Evolutionary conservation across 2,113 vertebrate genomes (phyloP).

Genomic region (Girardinichthys multiradiatus): DNA sequence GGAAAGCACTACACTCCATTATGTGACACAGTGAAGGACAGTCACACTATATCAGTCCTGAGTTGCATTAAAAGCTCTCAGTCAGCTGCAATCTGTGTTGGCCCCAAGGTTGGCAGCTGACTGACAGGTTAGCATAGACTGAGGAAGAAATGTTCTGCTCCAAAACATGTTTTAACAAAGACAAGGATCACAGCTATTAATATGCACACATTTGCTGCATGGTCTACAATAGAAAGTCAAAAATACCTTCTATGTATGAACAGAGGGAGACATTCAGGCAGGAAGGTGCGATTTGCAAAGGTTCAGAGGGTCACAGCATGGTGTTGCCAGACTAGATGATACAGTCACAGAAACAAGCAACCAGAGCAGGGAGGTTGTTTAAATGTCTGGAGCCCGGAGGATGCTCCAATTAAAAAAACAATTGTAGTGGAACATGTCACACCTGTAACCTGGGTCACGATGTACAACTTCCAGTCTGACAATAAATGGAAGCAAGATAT

Average conservation of each 20-base stretch:
- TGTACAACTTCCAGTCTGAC: neutral
- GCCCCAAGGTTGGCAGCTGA: constrained; percentile 31
- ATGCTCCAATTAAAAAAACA: neutral
- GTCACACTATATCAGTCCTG: constrained; percentile 55
- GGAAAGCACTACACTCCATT: constrained; percentile 62
- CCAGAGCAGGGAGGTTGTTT: neutral
- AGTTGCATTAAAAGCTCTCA: constrained; percentile 46
- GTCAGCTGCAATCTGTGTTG: neutral
- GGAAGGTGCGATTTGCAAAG: neutral
- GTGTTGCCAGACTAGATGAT: neutral
- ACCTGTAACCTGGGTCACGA: neutral
- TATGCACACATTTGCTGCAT: neutral
- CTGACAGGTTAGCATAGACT: constrained; percentile 7
- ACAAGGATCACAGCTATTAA: neutral
- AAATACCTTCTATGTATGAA: neutral
- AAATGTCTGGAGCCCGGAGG: neutral
- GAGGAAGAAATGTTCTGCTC: neutral
- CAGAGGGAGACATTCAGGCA: neutral
- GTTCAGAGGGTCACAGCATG: neutral
- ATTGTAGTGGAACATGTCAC: neutral
- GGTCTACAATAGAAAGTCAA: no score
- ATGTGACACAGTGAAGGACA: constrained; percentile 57
- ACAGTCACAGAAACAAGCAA: neutral
- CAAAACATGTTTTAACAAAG: constrained; percentile 4
- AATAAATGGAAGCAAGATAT: neutral